A percentile compares a stretch with the other conserved stretches of the same genome.
phyloP scores from a whole-genome alignment of 2,113 vertebrate species.

The Xiphophorus couchianus region DNA sequence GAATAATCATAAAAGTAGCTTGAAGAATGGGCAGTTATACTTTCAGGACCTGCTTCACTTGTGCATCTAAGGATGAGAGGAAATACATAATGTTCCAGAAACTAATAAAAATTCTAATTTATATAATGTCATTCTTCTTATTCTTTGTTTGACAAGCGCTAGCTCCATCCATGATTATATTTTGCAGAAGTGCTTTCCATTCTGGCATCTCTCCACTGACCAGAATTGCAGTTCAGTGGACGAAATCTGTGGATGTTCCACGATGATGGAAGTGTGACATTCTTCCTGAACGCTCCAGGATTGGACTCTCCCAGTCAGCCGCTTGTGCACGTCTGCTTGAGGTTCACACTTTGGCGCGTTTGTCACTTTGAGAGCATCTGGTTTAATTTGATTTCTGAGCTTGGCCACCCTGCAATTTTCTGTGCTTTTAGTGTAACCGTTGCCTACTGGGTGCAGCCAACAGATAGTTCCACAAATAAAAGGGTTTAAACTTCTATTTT shows the following conservation, averaged over 20 bases:
- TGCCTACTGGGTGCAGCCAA: conserved; percentile 75
- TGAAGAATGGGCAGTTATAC: conserved; percentile 25
- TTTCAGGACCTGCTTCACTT: conserved; percentile 17
- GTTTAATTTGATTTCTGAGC: conserved; percentile 82
- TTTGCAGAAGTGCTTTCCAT: conserved; percentile 15
- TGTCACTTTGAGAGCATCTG: conserved; percentile 76
- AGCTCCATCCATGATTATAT: conserved; percentile 21
- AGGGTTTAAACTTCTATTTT: conserved; percentile 80
- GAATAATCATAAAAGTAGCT: conserved; percentile 42
- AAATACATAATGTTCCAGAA: neutral
- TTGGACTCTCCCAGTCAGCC: conserved; percentile 50
- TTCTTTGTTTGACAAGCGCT: neutral
- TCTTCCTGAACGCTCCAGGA: conserved; percentile 59
- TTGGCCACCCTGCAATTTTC: conserved; percentile 73
- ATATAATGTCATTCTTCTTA: neutral
- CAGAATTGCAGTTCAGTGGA: conserved; percentile 30
- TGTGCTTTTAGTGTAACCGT: conserved; percentile 72
- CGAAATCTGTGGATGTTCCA: conserved; percentile 62
- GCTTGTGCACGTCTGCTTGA: conserved; percentile 53
- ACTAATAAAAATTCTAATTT: conserved; percentile 20
- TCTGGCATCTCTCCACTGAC: conserved; percentile 45
- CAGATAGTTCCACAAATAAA: conserved; percentile 84
- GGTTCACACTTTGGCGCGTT: conserved; percentile 80
- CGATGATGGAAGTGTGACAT: conserved; percentile 67
- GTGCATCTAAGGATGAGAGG: neutral